Evolutionary conservation across 92 coral and sea anemone species (phyloP).

Genomic region (Epizoanthus ramosus): DNA sequence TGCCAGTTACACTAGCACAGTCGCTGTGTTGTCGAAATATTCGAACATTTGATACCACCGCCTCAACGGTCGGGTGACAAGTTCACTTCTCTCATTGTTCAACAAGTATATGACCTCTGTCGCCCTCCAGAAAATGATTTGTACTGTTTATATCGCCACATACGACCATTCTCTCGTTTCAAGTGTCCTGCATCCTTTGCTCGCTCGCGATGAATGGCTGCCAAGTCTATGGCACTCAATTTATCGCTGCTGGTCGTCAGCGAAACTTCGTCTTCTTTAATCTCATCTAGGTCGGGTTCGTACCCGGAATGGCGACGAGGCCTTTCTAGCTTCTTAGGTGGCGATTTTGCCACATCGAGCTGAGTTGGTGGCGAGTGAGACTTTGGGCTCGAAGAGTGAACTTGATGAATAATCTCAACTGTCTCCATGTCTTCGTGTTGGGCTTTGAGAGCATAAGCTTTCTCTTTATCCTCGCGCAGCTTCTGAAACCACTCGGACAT

Average conservation of each 20-base stretch:
- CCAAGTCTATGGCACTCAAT: slow-evolving; percentile 1
- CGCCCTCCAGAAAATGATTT: slow-evolving; percentile 23
- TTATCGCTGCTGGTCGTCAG: not conserved
- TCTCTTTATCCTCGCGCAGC: slow-evolving; percentile 40
- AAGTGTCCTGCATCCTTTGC: slow-evolving; percentile 35
- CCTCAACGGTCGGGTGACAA: not conserved
- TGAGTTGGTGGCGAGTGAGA: slow-evolving; percentile 16
- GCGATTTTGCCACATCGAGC: slow-evolving; percentile 16
- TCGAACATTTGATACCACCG: not conserved
- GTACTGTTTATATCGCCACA: slow-evolving; percentile 41
- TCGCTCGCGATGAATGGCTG: slow-evolving; percentile 41
- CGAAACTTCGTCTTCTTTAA: slow-evolving; percentile 37
- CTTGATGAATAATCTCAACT: slow-evolving; percentile 26
- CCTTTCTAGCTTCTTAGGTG: slow-evolving; percentile 14
- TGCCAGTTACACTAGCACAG: not conserved
- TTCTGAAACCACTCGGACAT: slow-evolving; percentile 46
- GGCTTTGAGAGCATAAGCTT: slow-evolving; percentile 30
- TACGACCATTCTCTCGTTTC: slow-evolving; percentile 24
- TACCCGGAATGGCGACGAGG: slow-evolving; percentile 36
- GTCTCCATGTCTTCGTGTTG: slow-evolving; percentile 40
- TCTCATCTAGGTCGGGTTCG: slow-evolving; percentile 31
- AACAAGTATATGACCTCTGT: slow-evolving; percentile 40
- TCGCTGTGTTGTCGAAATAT: not conserved
- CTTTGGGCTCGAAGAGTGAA: slow-evolving; percentile 16
- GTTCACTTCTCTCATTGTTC: not conserved